phyloP scores from a whole-genome alignment of 2,113 vertebrate genomes.

The Malurus elegans region DNA sequence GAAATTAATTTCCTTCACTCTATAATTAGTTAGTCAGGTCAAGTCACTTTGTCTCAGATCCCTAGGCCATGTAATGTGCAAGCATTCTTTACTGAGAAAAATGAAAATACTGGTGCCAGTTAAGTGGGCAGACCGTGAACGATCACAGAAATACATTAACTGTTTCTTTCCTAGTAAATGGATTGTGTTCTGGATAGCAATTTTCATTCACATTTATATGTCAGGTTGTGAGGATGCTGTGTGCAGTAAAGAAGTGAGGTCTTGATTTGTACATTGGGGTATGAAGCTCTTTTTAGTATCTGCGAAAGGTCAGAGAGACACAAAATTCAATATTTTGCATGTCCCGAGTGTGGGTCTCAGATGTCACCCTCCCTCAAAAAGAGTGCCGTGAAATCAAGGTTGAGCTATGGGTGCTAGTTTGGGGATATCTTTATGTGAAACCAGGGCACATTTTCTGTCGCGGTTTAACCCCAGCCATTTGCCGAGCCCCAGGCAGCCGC shows the following conservation, averaged over 20 bases:
- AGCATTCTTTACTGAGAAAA: not conserved
- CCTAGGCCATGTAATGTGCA: not conserved
- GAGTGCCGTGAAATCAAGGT: not conserved
- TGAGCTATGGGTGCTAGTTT: not conserved
- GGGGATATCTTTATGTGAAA: not conserved
- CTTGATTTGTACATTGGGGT: not conserved
- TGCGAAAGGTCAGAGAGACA: not conserved
- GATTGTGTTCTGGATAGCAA: not conserved
- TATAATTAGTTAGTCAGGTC: not conserved
- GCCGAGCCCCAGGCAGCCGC: rapidly evolving
- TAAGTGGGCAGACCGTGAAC: not conserved
- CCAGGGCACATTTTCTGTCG: not conserved
- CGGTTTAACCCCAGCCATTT: not conserved
- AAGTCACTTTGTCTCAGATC: not conserved
- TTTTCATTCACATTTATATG: not conserved
- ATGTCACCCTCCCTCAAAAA: not conserved
- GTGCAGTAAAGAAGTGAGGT: not conserved
- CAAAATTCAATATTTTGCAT: not conserved
- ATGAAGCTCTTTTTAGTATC: not conserved
- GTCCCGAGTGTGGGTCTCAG: not conserved
- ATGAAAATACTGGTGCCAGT: not conserved
- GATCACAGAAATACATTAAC: not conserved
- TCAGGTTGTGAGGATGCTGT: not conserved
- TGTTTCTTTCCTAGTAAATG: not conserved
- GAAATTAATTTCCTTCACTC: constrained; percentile 9